phyloP scores from a whole-genome alignment of 2,113 vertebrate species.

The Centropus unirufus region DNA sequence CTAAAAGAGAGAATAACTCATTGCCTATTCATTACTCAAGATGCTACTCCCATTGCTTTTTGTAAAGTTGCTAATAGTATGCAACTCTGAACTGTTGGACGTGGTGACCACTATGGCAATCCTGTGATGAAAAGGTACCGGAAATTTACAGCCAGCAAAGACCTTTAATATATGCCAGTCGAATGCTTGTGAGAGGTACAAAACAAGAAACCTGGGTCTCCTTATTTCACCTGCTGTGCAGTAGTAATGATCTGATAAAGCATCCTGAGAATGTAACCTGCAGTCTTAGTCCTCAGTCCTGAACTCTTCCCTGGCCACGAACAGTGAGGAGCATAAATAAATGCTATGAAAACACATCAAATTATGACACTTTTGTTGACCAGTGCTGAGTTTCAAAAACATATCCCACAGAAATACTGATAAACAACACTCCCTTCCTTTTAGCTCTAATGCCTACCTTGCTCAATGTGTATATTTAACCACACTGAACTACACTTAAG shows the following conservation, averaged over 20 bases:
- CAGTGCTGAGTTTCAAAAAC: background rate
- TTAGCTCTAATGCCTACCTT: background rate
- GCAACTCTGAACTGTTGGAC: background rate
- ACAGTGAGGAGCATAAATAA: background rate
- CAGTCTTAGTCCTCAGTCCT: background rate
- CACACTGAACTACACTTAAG: background rate
- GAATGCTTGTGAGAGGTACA: background rate
- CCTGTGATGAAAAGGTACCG: background rate
- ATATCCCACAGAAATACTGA: background rate
- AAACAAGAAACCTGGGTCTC: background rate
- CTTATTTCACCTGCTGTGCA: background rate
- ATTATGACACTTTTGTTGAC: background rate
- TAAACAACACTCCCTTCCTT: background rate
- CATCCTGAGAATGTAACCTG: background rate
- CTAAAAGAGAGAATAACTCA: background rate
- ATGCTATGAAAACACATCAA: fast-evolving
- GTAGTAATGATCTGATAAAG: background rate
- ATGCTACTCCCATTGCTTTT: background rate
- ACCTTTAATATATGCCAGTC: background rate
- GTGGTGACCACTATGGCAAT: background rate
- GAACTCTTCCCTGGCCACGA: background rate
- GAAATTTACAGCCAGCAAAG: background rate
- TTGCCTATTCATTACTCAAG: background rate
- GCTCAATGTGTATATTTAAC: background rate
- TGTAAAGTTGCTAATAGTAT: background rate